Conservation (phyloP, 2,113 vertebrate species). For the Burhinus bistriatus region DNA sequence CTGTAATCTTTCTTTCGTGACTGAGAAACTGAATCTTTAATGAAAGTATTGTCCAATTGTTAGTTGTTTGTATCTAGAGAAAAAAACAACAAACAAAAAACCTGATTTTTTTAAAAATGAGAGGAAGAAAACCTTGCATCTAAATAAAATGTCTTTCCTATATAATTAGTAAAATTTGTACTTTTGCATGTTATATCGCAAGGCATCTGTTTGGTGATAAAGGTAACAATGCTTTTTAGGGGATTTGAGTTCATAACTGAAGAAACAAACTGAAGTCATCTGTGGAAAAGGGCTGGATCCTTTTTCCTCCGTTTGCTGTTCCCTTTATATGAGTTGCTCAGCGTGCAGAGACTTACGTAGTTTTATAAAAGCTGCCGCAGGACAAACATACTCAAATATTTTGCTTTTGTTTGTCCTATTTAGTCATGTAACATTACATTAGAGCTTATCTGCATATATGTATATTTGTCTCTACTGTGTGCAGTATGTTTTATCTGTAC, state of each 20-base stretch:
- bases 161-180: not conserved
- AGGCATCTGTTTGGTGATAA: not conserved
- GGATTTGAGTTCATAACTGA: not conserved
- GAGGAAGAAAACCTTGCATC: not conserved
- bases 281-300: not conserved
- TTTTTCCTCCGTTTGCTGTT: not conserved
- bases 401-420: not conserved
- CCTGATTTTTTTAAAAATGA: fast-evolving
- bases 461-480: not conserved
- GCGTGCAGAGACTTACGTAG: not conserved
- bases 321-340: not conserved
- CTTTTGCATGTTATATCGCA: not conserved
- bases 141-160: not conserved
- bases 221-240: not conserved
- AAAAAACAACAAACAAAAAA: not conserved
- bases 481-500: not conserved
- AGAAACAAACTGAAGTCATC: not conserved
- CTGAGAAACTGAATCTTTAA: not conserved
- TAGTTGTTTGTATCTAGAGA: not conserved
- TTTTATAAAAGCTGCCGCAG: not conserved
- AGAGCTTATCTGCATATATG: not conserved
- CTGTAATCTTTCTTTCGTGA: not conserved
- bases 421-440: not conserved
- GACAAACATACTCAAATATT: not conserved
- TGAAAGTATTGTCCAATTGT: not conserved